Evolutionary conservation across 2,797 vertebrate species (phyloP), one percentile per base, ranked within the genome.

Genomic region (Uromys caudimaculatus): DNA sequence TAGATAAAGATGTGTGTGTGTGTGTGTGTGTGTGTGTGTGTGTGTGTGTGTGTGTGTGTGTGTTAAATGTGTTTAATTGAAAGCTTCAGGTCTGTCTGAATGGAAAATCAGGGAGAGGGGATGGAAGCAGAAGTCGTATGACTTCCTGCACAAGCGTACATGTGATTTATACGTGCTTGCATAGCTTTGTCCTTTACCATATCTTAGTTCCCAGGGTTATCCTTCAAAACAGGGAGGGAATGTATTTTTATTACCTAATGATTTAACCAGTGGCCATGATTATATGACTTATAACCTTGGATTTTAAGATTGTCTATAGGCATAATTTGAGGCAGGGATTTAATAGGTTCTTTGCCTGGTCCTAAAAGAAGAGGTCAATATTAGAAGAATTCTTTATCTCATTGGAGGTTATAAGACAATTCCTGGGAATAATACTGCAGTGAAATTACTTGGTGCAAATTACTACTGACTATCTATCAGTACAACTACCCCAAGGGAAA

Each of bases 201-300:
- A 84, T 85, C 91, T 92, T 82, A 52, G 41, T 85, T 95, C 90
- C 94, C 77, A 92, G 90, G 91, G 79, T 93, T 95, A 94, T 71
- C 94, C 83, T 96, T 97, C 91, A 94, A 96, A 97, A 97, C 35
- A 96, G 67, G 88, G 71, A 93, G 89, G 60, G 94, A 88, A 93
- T 78, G 88, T 60, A 82, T 85, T 96, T 97, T 97, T 97, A 97
- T 94, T 96, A 97, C 90, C 41, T 32, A 76, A 24, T 96, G 93
- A 98, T 97, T 97, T 97, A 97, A 95, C 87, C 93, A 93, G 64
- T 82, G 77, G 38, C 60, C 81, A 93, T 78, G 77, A 97, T 95
- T 95, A 94, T 93, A 93, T 96, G 93, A 97, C 92, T 97, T 98
- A 96, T 64, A 94, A 93, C 88, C 60, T 94, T 97, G 50, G 77